These are phyloP conservation scores for Anastrepha ludens DNA, from an alignment of 1,140 invertebrate species.

Conservation along the genomic window DNA sequence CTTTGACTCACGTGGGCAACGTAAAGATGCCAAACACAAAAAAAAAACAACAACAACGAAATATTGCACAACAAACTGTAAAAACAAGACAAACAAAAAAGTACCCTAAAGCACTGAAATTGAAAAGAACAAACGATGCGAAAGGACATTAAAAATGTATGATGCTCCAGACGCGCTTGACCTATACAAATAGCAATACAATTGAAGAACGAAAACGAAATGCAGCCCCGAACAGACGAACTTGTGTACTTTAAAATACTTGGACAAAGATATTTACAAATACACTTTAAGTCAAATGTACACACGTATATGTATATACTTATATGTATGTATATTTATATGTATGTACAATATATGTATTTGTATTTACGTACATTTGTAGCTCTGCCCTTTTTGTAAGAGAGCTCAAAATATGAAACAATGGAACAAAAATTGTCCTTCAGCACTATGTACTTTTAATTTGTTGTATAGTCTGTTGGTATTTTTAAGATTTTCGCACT, in stretches of 20 bases:
- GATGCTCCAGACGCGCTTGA: slow-evolving; percentile 51
- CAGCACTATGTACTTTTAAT: background rate
- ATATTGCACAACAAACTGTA: background rate
- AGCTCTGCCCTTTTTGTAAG: background rate
- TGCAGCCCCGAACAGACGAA: slow-evolving; percentile 28
- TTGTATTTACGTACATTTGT: background rate
- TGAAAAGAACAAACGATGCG: slow-evolving; percentile 52
- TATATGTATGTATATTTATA: background rate
- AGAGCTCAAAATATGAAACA: slow-evolving; percentile 4
- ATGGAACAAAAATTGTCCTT: slow-evolving; percentile 43
- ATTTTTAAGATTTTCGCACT: too few species aligned
- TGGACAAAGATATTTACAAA: background rate
- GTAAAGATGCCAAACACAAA: background rate
- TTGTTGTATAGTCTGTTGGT: too few species aligned
- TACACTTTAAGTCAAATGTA: background rate
- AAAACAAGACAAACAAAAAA: background rate
- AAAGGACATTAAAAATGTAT: slow-evolving; percentile 51
- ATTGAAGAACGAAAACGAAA: slow-evolving; percentile 35
- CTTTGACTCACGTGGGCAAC: background rate
- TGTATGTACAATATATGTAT: background rate
- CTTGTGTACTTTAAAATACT: slow-evolving; percentile 3
- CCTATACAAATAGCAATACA: slow-evolving; percentile 47
- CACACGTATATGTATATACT: background rate
- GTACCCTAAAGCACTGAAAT: slow-evolving; percentile 24
- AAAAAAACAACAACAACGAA: background rate